phyloP scores from a whole-genome alignment of 2,888 invertebrate genomes.

The Euzetes globulus region DNA sequence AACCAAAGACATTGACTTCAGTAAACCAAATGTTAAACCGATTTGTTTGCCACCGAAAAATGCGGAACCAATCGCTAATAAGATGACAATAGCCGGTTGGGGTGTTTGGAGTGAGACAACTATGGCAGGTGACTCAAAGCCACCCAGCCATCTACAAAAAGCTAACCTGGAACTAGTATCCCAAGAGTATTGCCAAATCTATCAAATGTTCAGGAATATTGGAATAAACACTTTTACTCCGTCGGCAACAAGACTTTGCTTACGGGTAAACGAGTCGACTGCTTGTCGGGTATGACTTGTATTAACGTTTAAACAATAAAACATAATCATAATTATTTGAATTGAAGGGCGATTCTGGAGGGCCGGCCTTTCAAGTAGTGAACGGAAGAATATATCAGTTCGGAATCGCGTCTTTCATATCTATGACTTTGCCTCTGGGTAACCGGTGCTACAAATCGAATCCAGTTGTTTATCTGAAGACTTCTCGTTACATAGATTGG shows the following conservation, averaged over 20 bases:
- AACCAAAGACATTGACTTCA: neutral
- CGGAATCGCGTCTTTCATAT: neutral
- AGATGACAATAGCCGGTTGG: neutral
- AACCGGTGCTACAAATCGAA: neutral
- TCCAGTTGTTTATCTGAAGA: neutral
- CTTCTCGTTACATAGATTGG: neutral
- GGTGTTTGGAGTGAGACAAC: neutral
- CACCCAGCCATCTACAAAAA: neutral
- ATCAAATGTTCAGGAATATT: neutral
- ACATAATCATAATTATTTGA: neutral
- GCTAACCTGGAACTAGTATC: neutral
- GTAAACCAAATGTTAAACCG: neutral
- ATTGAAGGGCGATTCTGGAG: neutral
- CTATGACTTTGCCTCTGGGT: neutral
- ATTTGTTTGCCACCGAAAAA: neutral
- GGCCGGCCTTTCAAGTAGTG: neutral
- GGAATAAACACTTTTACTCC: neutral
- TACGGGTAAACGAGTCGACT: neutral
- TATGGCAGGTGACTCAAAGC: neutral
- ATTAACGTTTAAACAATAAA: neutral
- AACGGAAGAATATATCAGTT: neutral
- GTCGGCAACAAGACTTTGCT: neutral
- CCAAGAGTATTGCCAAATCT: neutral
- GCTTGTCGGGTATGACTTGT: neutral
- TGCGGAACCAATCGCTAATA: neutral